Evolutionary conservation across 2,888 invertebrate species (phyloP).

Genomic region (Xestia xanthographa): DNA sequence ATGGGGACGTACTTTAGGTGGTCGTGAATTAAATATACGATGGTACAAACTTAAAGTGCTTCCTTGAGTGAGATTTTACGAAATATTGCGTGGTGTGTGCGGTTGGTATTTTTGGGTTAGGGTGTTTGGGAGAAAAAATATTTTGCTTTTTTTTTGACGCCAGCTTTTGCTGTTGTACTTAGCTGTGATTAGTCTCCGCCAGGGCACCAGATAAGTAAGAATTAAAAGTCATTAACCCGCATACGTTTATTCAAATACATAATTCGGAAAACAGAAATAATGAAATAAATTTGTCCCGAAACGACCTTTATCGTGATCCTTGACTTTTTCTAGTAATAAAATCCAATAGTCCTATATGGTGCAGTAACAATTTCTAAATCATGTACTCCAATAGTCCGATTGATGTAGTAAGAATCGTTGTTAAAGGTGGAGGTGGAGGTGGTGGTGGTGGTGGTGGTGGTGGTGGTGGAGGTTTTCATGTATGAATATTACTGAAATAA

Average conservation of each 20-base stretch:
- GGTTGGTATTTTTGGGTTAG: conserved; percentile 39
- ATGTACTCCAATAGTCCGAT: not conserved
- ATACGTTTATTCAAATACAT: too few species aligned
- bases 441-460: too few species aligned
- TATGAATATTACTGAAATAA: not conserved
- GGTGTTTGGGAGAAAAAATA: conserved; percentile 26
- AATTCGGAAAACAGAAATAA: too few species aligned
- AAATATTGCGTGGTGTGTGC: conserved; percentile 80
- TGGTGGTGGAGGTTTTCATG: too few species aligned
- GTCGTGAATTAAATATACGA: conserved; percentile 89
- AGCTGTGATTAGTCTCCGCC: too few species aligned
- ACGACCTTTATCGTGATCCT: too few species aligned
- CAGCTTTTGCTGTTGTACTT: not conserved
- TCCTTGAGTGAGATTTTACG: conserved; percentile 86
- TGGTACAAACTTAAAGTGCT: conserved; percentile 88
- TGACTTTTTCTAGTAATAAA: too few species aligned
- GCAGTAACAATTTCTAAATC: not conserved
- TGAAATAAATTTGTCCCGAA: too few species aligned
- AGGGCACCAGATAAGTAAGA: too few species aligned
- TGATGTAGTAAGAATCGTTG: not conserved
- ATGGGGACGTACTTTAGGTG: conserved; percentile 88
- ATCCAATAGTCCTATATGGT: not conserved
- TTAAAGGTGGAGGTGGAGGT: not conserved
- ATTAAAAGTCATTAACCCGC: too few species aligned
- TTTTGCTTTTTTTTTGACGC: conserved; percentile 9